Base-by-base conservation (phyloP, 2,113 vertebrate genomes). In the Xyrauchen texanus region DNA sequence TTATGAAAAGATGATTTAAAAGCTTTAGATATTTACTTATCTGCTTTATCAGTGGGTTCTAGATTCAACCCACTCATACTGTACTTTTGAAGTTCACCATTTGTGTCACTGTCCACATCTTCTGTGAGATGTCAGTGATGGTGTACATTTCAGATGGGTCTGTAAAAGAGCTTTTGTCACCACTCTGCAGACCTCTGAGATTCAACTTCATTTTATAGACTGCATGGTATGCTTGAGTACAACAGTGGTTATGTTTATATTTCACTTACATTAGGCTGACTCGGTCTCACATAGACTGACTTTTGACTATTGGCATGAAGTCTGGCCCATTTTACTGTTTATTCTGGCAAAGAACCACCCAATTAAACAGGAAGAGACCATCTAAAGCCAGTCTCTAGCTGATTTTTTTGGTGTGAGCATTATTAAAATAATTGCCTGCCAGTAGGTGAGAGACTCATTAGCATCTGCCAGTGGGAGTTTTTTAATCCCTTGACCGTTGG, bases 1-100 rank as follows among this genome's bases (percentile, higher is more conserved):
- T n/a, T n/a, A 64, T 73, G 16, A 12, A 8, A 7, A n/a, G n/a
- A 45, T 55, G 73, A 69, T 69, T 76, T 81, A 76, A 21, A 10
- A 53, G 44, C 34, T 11, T 47, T 42, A n/a, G 4, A 42, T 71
- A 16, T 60, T 15, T 42, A 46, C 15, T 42, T 53, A 53, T 47
- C 55, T 62, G 16, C 34, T 21, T n/a, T 73, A 46, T 52, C 55
- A 68, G 69, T 8, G 9, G 55, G n/a, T 46, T 58, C 21, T 78
- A 16, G 60, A 12, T 44, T 66, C 15, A 78, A n/a, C 55, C 8
- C 34, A 7, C 70, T 51, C 45, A 58, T 78, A 67, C 65, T 61
- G 74, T 49, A 67, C 65, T 66, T 68, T 34, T 16, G 62, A 11
- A 61, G 68, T 44, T 64, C 49, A 58, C 53, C 12, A 10, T 21